Base-by-base conservation (phyloP, 2,797 vertebrate species). In the Cetoscarus ocellatus region DNA sequence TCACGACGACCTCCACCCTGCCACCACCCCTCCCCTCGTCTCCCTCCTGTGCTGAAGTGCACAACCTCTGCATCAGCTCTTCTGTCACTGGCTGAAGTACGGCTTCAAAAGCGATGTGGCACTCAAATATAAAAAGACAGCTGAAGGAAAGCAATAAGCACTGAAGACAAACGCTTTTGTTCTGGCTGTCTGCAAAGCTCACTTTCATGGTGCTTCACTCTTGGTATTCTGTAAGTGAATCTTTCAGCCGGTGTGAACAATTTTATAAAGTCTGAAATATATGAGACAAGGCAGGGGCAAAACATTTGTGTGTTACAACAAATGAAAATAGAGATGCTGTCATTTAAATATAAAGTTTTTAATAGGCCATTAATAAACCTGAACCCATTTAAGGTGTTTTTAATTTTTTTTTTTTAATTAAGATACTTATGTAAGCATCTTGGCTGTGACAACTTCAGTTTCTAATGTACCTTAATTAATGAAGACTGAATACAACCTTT, bases 21-120 rank as follows among this genome's bases (percentile, higher is more conserved):
- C 49, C 7, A 44, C n/a, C 45, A 7, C 12, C 10, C 34, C 6
- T 45, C 52, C 12, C 53, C 10, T 15, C 42, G 27, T 19, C 17
- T 36, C 50, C 12, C 56, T 11, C 45, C 34, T 3, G 9, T 35
- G 19, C 61, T 62, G 56, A 61, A 44, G 72, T 64, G 65, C 62
- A 75, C 67, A 82, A 60, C 67, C 70, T 63, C 77, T 67, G 72
- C 67, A 80, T 88, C 83, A 76, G 82, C 80, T 84, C 61, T 76
- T 77, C 84, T 85, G 82, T 87, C 78, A 77, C 44, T 13, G 5
- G 68, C 38, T 74, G 55, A 75, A 61, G 38, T n/a, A 54, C 17
- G 60, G 67, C 48, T 65, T 73, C 53, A 43, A 74, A n/a, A 73
- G 74, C 67, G 59, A 10, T 58, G 51, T 61, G 67, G 48, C 61